Conservation (phyloP, 2,113 vertebrate genomes). For the Zosterops pallidus region DNA sequence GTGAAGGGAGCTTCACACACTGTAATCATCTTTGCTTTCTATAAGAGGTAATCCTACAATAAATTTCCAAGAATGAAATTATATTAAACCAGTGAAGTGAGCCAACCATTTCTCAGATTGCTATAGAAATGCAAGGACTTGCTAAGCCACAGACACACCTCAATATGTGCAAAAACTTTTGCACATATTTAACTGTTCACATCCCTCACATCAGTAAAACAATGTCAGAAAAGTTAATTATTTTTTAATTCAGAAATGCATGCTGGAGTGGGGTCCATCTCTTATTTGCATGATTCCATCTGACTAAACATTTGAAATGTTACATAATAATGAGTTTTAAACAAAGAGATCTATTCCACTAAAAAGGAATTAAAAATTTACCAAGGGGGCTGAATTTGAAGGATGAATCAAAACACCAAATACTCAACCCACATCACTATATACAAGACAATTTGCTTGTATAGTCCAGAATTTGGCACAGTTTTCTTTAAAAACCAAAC, state of each 20-base stretch:
- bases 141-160: not conserved
- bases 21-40: not conserved
- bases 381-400: conserved; percentile 13
- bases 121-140: not conserved
- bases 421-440: not conserved
- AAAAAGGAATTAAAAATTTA: conserved; percentile 38
- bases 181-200: not conserved
- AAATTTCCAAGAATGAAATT: not conserved
- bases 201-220: not conserved
- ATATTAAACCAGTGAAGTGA: not conserved
- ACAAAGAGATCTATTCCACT: not conserved
- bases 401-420: not conserved
- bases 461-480: not conserved
- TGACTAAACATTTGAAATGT: not conserved
- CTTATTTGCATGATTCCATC: not conserved
- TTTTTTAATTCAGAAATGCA: not conserved
- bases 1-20: not conserved
- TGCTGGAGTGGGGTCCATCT: not conserved
- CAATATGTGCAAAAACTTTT: not conserved
- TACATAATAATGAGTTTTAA: not conserved
- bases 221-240: not conserved
- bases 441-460: conserved; percentile 1
- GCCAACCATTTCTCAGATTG: not conserved
- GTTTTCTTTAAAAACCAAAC: not conserved
- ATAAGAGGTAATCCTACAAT: not conserved